These are phyloP conservation scores for Pituophis catenifer DNA, from an alignment of 2,113 vertebrate species.

Conservation along the genomic window DNA sequence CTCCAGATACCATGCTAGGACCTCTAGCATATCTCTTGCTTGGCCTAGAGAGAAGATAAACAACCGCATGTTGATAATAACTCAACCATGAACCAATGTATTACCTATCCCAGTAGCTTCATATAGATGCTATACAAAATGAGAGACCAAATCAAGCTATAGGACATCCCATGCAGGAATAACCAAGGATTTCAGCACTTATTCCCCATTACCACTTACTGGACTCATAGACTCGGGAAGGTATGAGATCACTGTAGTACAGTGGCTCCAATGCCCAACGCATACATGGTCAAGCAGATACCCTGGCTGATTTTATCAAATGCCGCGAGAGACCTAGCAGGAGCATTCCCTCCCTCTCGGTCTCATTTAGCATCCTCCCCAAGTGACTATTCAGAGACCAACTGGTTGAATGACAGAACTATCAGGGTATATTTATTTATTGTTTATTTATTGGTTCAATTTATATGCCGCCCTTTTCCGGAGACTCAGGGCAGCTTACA, in stretches of 20 bases:
- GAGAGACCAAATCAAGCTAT: not conserved
- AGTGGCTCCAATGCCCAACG: not conserved
- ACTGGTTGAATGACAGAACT: not conserved
- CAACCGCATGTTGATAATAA: not conserved
- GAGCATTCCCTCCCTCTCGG: not conserved
- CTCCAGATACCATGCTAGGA: not conserved
- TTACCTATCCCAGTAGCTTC: not conserved
- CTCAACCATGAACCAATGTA: not conserved
- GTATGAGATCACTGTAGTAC: not conserved
- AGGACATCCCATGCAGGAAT: not conserved
- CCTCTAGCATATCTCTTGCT: not conserved
- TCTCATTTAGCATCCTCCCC: not conserved
- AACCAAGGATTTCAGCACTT: not conserved
- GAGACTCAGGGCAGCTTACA: no score
- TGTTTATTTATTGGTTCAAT: no score
- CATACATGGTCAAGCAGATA: not conserved
- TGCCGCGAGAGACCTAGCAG: not conserved
- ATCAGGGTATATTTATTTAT: not conserved
- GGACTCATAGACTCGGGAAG: not conserved
- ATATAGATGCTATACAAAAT: not conserved
- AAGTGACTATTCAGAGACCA: not conserved
- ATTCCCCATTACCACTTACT: not conserved
- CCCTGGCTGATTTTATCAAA: not conserved
- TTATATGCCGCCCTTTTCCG: no score
- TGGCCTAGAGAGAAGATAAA: not conserved